Base-by-base conservation (phyloP, 1,140 invertebrate species). In the Drosophila kepulauana region DNA sequence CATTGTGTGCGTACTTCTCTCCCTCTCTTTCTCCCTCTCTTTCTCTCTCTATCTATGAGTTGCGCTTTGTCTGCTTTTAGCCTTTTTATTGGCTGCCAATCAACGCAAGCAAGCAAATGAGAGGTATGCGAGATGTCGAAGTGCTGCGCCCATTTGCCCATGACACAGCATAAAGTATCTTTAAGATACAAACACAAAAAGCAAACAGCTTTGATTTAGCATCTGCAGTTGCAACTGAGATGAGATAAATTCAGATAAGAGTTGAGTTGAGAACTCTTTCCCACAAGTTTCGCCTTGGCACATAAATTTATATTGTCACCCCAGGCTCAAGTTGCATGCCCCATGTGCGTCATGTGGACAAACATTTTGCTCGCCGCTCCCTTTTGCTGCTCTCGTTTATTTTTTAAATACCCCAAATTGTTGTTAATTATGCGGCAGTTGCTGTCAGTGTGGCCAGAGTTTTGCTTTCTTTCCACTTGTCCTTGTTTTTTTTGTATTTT, bases 1-100 rank as follows among this genome's bases (percentile, higher is more conserved):
- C 68, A 56, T 33, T 41, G 43, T 30, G 30, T 63, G 35, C 8
- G 8, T 38, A 8, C 2, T 3, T 38, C 3, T 38, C 35, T 33
- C 30, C 1, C 16, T 62, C 20, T 48, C 10, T 16, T 5, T 25
- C 2, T 56, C 30, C 43, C 15, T 61, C 3, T 1, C 3, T 62
- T 5, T 48, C 3, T 52, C 5, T 33, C 25, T 56, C 11, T 59
- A n/a, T 64, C 30, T 49, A 43, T 13, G 33, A 30, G 61, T 56
- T 28, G 33, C 41, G 46, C 54, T 58, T 71, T 70, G 59, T 75
- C 46, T 63, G 33, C 41, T 41, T 62, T 63, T 56, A 43, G 73
- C 67, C 54, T 65, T 79, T 79, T 72, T 79, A 79, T 76, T 79
- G 61, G 69, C 82, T 87, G 82, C 82, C 82, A 87, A 87, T 87